A percentile compares a stretch with the other conserved stretches of the same genome.
Evolutionary conservation across 2,888 invertebrate species (phyloP).

Genomic region (Trichopoda pennipes): DNA sequence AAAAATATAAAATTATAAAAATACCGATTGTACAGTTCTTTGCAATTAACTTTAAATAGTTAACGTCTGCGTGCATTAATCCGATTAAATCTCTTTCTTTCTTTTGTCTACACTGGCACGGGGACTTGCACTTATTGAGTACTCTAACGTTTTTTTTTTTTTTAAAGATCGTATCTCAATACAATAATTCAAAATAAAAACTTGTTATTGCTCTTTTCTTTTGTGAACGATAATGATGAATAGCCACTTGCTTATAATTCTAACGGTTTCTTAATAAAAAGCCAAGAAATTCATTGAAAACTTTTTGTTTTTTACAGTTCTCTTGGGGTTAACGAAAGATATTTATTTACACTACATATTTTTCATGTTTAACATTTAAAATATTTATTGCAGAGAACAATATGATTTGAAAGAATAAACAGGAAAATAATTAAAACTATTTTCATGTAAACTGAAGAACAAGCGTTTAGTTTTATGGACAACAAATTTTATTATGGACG

Average conservation of each 20-base stretch:
- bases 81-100: background rate
- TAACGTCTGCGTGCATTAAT: background rate
- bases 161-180: slow-evolving; percentile 44
- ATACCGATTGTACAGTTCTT: background rate
- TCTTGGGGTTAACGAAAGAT: too few relatives aligned
- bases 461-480: background rate
- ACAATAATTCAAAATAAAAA: slow-evolving; percentile 1
- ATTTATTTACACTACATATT: too few relatives aligned
- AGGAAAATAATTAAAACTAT: too few relatives aligned
- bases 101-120: background rate
- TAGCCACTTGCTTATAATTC: too few relatives aligned
- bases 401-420: too few relatives aligned
- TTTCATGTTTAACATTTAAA: too few relatives aligned
- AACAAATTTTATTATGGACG: too few relatives aligned
- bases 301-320: too few relatives aligned
- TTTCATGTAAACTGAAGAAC: background rate
- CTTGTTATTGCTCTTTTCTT: slow-evolving; percentile 48
- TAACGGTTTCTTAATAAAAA: too few relatives aligned
- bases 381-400: too few relatives aligned
- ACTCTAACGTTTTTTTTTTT: slow-evolving; percentile 32
- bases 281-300: too few relatives aligned
- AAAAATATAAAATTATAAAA: background rate
- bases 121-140: background rate
- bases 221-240: slow-evolving; percentile 1
- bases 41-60: slow-evolving; percentile 30